Evolutionary conservation across 2,888 invertebrate species (phyloP).

Genomic region (Alcis repandata): DNA sequence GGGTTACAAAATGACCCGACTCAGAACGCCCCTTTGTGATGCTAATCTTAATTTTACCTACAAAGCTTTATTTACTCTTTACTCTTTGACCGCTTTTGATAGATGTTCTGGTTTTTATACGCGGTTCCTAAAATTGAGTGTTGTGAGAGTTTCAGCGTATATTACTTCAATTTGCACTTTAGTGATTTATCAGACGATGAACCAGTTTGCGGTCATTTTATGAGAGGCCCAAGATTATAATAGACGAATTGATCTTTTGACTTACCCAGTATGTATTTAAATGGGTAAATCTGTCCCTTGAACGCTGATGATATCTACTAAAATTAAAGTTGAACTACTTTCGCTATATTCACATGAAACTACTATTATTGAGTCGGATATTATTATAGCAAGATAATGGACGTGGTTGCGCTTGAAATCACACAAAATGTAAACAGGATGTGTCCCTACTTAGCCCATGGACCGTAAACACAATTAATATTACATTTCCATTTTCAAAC

Average conservation of each 20-base stretch:
- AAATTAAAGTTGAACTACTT: no score
- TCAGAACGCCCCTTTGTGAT: conserved; percentile 66
- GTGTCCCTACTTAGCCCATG: no score
- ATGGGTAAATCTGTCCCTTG: no score
- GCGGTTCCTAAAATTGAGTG: not conserved
- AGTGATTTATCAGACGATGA: not conserved
- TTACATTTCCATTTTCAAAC: conserved; percentile 1
- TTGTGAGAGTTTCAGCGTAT: not conserved
- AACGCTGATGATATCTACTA: no score
- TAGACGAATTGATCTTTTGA: no score
- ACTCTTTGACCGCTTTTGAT: conserved; percentile 52
- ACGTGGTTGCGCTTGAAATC: no score
- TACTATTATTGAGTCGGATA: no score
- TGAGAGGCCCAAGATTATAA: not conserved
- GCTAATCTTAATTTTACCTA: conserved; percentile 67
- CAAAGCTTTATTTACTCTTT: conserved; percentile 54
- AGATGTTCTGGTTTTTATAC: conserved; percentile 44
- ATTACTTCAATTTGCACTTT: not conserved
- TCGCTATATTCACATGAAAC: no score
- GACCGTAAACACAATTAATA: not conserved
- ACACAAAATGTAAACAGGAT: no score
- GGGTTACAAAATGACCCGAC: conserved; percentile 70
- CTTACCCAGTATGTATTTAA: no score
- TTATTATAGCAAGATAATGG: no score
- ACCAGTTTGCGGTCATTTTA: not conserved